Conservation (phyloP, 1,140 invertebrate genomes). For the Drosophila baimaii region DNA sequence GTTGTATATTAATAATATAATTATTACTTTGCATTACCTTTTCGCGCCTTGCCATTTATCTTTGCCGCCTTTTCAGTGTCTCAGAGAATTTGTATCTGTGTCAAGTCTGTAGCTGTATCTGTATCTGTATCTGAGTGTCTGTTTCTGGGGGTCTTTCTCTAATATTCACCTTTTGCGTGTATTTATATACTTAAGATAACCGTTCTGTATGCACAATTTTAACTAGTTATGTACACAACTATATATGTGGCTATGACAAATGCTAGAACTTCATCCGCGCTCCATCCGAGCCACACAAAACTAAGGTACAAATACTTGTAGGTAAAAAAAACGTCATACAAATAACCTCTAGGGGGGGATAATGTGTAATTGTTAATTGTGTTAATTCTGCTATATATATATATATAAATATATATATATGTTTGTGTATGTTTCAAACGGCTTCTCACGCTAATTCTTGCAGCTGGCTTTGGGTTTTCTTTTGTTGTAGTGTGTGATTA, state of each 20-base stretch:
- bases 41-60: conserved; percentile 18
- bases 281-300: conserved; percentile 38
- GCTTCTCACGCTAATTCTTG: conserved; percentile 50
- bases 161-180: conserved; percentile 70
- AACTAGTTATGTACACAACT: conserved; percentile 83
- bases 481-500: conserved; percentile 62
- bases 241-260: conserved; percentile 76
- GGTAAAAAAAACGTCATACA: conserved; percentile 54
- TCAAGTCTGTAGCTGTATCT: conserved; percentile 12
- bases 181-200: conserved; percentile 69
- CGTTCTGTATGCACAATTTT: conserved; percentile 69
- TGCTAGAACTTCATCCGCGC: conserved; percentile 71
- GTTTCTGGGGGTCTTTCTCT: conserved; percentile 31
- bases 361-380: conserved; percentile 49
- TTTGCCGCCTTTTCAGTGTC: conserved; percentile 6
- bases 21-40: conserved; percentile 67
- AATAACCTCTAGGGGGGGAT: conserved; percentile 32
- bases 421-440: conserved; percentile 48
- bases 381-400: conserved; percentile 64
- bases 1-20: conserved; percentile 77
- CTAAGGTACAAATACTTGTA: conserved; percentile 46
- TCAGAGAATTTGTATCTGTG: conserved; percentile 8
- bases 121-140: conserved; percentile 35
- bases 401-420: conserved; percentile 39
- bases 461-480: conserved; percentile 45